Evolutionary conservation across 1,140 invertebrate species (phyloP).

Genomic region (Scaptomyza graminum): DNA sequence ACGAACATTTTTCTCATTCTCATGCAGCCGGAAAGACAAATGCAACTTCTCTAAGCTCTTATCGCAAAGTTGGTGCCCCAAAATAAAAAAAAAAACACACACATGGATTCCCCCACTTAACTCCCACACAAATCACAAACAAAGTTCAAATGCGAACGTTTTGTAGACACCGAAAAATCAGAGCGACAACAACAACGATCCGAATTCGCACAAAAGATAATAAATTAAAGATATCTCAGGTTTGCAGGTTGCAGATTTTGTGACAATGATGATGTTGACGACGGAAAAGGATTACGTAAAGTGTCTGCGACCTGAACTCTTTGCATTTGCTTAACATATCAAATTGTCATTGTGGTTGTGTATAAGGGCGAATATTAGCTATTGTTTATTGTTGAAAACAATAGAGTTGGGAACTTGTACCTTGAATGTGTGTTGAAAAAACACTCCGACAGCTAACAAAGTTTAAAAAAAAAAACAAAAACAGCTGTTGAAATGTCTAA

Average conservation of each 20-base stretch:
- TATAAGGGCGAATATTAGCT: slow-evolving; percentile 56
- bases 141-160: slow-evolving; percentile 75
- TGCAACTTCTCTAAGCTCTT: slow-evolving; percentile 6
- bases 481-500: slow-evolving; percentile 60
- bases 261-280: slow-evolving; percentile 10
- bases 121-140: slow-evolving; percentile 64
- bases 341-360: slow-evolving; percentile 22
- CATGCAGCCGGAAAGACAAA: too few relatives aligned
- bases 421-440: slow-evolving; percentile 72
- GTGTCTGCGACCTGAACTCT: slow-evolving; percentile 79
- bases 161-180: slow-evolving; percentile 38
- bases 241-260: slow-evolving; percentile 29
- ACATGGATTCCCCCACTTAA: slow-evolving; percentile 4
- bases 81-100: neutral
- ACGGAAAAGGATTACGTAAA: slow-evolving; percentile 66
- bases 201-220: slow-evolving; percentile 67
- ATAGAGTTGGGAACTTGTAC: slow-evolving; percentile 72
- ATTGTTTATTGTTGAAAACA: slow-evolving; percentile 62
- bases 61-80: neutral
- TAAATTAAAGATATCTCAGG: slow-evolving; percentile 52
- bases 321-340: slow-evolving; percentile 46
- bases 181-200: slow-evolving; percentile 2
- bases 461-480: slow-evolving; percentile 15
- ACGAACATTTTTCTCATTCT: neutral
- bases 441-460: slow-evolving; percentile 22